Evolutionary conservation across 2,888 invertebrate species (phyloP), one percentile per base, ranked within the genome.

Genomic region (Drosophila leonis): DNA sequence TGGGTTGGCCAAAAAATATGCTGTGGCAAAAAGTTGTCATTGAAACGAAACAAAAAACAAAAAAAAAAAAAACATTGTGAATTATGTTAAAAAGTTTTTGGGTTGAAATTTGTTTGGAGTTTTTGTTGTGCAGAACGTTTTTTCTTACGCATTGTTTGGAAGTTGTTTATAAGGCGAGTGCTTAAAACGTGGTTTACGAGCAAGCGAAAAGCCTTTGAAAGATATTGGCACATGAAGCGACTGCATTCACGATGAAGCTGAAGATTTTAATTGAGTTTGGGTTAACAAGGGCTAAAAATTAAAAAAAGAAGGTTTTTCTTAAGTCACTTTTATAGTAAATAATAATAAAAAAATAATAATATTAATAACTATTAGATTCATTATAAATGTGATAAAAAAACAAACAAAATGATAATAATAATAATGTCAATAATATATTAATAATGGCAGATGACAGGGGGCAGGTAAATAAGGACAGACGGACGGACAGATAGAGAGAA

Each of bases 11-110:
- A 37, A 60, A 77, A 77, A 83, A 70, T 78, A 80, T 86, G 83
- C 75, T 83, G 68, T 61, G 75, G 83, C 74, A 74, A 82, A 85
- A 83, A 82, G 76, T 74, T 80, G 84, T 83, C 83, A 86, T 88
- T 79, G 79, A 81, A 81, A 77, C 5, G 7, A n/a, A 10, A n/a
- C 8, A 44, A 44, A 15, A n/a, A n/a, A n/a, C n/a, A n/a, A n/a
- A n/a, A n/a, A n/a, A n/a, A n/a, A n/a, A 49, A 49, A 29, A 52
- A 52, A 24, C 69, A 35, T 65, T 54, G 71, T 83, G 70, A 85
- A 89, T 89, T 83, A 87, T 87, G 73, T 64, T 59, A 56, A 54
- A 69, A 73, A 83, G 68, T 67, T 71, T 67, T 39, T 42, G 46
- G 24, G 5, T 27, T 54, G 27, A 4, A 2, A 27, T 37, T 54